A percentile compares a stretch with the other conserved stretches of the same genome.
phyloP scores from a whole-genome alignment of 2,113 vertebrate genomes.

The Butorides virescens region DNA sequence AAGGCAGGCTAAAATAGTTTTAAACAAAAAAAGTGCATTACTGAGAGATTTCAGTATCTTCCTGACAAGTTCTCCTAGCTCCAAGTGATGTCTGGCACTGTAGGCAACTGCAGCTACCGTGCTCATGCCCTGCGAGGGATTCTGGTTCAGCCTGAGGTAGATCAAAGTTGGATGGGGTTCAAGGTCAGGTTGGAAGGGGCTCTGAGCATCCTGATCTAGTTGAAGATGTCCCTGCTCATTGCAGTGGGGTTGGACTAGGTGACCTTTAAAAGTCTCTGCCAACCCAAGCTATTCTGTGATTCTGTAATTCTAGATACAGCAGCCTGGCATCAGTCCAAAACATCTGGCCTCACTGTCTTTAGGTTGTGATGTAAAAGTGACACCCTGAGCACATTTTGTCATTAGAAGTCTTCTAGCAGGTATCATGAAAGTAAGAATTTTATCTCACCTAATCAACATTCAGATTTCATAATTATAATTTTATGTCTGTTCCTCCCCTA shows the following conservation, averaged over 20 bases:
- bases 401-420: background rate
- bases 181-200: too few species aligned
- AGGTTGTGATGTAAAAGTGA: background rate
- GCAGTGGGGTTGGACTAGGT: too few species aligned
- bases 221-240: too few species aligned
- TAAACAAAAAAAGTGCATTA: background rate
- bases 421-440: background rate
- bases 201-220: too few species aligned
- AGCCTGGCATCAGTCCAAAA: background rate
- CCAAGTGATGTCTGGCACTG: background rate
- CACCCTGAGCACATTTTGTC: background rate
- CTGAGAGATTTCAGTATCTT: background rate
- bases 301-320: background rate
- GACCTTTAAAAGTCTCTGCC: too few species aligned
- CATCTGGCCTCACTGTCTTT: background rate
- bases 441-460: background rate
- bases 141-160: background rate
- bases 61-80: background rate
- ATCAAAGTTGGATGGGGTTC: too few species aligned
- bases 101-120: background rate
- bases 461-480: background rate
- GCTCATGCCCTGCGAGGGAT: background rate
- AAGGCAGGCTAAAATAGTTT: background rate
- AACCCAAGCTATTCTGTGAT: too few species aligned
- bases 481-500: background rate